Percentiles rank a stretch among this genome's conserved stretches.
Evolutionary conservation across 2,797 vertebrate genomes (phyloP).

Genomic region (Lepilemur septentrionalis): DNA sequence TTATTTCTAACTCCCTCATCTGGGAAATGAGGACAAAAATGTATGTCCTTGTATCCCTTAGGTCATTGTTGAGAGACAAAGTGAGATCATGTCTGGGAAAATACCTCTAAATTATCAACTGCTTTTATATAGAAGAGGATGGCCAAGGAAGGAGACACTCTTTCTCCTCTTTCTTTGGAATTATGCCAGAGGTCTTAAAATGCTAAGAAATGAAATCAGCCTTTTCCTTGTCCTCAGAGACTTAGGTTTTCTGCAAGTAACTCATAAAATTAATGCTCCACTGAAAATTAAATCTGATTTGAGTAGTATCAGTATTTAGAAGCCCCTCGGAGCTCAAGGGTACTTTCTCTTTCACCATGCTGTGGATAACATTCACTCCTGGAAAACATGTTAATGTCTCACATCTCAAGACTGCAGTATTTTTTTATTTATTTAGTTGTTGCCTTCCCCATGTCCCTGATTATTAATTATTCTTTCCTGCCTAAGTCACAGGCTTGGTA

Average conservation of each 20-base stretch:
- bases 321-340: neutral
- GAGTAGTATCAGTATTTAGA: neutral
- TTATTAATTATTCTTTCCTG: neutral
- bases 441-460: neutral
- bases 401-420: neutral
- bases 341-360: conserved; percentile 29
- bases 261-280: neutral
- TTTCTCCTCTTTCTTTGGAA: conserved; percentile 25
- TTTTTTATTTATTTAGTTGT: neutral
- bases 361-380: neutral
- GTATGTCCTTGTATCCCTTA: neutral
- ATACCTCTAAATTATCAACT: conserved; percentile 45
- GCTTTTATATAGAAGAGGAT: neutral
- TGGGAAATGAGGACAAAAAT: conserved; percentile 49
- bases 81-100: conserved; percentile 64
- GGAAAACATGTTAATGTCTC: neutral
- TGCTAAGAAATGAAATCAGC: conserved; percentile 32
- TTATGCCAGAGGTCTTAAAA: conserved; percentile 28
- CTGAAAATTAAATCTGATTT: conserved; percentile 35
- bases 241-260: conserved; percentile 23
- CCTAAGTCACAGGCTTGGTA: neutral
- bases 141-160: conserved; percentile 7
- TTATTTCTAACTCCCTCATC: neutral
- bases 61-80: conserved; percentile 40
- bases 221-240: conserved; percentile 16